Percentiles rank a stretch among this genome's conserved stretches.
Evolutionary conservation across 2,113 vertebrate species (phyloP).

Genomic region (Oceanites oceanicus): DNA sequence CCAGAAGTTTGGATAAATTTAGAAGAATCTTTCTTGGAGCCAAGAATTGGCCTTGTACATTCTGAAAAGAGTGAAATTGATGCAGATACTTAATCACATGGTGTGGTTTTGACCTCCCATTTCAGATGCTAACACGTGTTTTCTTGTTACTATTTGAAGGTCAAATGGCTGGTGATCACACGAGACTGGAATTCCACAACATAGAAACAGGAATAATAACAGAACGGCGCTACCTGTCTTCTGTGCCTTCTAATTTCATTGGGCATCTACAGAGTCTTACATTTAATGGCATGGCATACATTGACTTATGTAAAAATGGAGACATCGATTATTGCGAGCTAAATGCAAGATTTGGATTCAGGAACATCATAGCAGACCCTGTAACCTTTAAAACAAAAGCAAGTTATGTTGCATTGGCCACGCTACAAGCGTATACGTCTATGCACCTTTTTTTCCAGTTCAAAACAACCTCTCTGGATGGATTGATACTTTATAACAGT

Average conservation of each 20-base stretch:
- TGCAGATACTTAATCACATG: not conserved
- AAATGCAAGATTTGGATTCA: conserved; percentile 96
- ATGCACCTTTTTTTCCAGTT: conserved; percentile 99
- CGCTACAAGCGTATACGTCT: conserved; percentile 96
- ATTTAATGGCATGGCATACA: conserved; percentile 98
- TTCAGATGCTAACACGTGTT: conserved; percentile 16
- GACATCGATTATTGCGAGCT: conserved; percentile 99
- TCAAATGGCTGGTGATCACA: conserved; percentile 98
- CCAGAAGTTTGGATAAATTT: not conserved
- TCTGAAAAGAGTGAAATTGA: not conserved
- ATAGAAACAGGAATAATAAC: conserved; percentile 99
- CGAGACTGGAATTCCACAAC: conserved; percentile 97
- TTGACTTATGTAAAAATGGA: conserved; percentile 98
- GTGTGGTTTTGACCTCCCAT: not conserved
- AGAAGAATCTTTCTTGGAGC: not conserved
- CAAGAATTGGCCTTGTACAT: not conserved
- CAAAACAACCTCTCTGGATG: conserved; percentile 96
- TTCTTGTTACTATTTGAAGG: conserved; percentile 75
- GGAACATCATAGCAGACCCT: conserved; percentile 97
- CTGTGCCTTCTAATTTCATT: conserved; percentile 96
- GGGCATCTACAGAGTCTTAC: conserved; percentile 96
- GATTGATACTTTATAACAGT: conserved; percentile 96
- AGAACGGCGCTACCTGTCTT: conserved; percentile 90
- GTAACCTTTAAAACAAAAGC: conserved; percentile 98
- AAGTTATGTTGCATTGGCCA: conserved; percentile 92